A percentile compares a stretch with the other conserved stretches of the same genome.
phyloP scores from a whole-genome alignment of 2,113 vertebrate species.

The Brachyhypopomus gauderio region DNA sequence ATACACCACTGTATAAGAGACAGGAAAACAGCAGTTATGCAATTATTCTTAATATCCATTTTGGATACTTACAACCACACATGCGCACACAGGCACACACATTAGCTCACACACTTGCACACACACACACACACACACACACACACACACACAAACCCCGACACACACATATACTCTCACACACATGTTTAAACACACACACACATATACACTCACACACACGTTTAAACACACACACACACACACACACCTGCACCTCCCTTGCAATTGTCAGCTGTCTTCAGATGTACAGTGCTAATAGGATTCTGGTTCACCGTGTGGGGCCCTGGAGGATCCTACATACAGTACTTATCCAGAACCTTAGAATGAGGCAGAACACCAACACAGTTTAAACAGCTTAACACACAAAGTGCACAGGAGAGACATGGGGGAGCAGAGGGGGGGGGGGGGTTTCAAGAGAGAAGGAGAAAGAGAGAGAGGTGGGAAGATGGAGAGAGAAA shows the following conservation, averaged over 20 bases:
- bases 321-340: not conserved
- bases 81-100: not conserved
- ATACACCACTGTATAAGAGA: not conserved
- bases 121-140: not conserved
- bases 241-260: not conserved
- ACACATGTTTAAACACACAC: not conserved
- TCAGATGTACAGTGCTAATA: not conserved
- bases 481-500: too few relatives aligned
- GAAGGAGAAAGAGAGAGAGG: not conserved
- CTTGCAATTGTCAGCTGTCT: not conserved
- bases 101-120: not conserved
- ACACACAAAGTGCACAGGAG: not conserved
- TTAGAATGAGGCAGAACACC: not conserved
- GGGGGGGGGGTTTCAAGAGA: too few relatives aligned
- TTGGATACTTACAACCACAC: not conserved
- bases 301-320: not conserved
- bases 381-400: not conserved
- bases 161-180: not conserved
- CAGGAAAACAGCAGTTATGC: constrained; percentile 13
- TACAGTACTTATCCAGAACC: not conserved
- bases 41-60: constrained; percentile 43
- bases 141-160: not conserved
- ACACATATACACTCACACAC: not conserved
- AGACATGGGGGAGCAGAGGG: not conserved
- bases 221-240: too few relatives aligned